Conservation (phyloP, 92 coral and sea anemone species). For the Actinostola sp. region DNA sequence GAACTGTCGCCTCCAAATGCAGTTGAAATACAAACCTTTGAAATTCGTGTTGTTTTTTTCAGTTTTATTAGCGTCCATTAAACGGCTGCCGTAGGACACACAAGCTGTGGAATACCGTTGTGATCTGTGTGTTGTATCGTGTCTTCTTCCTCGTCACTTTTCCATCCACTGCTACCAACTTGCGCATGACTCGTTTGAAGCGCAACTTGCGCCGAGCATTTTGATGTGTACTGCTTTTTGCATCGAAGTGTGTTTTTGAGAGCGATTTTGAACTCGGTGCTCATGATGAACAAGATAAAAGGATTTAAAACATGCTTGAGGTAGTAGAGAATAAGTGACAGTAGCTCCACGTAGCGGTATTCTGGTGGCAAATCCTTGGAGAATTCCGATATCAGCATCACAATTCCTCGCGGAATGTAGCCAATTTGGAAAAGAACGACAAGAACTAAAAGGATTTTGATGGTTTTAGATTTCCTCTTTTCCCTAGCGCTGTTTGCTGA, state of each 20-base stretch:
- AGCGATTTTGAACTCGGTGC: slow-evolving; percentile 48
- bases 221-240: not conserved
- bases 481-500: slow-evolving; percentile 23
- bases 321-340: slow-evolving; percentile 46
- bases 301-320: slow-evolving; percentile 64
- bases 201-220: not conserved
- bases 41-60: no score
- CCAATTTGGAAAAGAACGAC: slow-evolving; percentile 57
- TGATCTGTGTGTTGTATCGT: not conserved
- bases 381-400: slow-evolving; percentile 56
- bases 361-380: slow-evolving; percentile 4
- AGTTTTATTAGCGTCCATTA: no score
- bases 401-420: slow-evolving; percentile 54
- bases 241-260: slow-evolving; percentile 2
- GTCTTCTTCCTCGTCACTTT: not conserved
- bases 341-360: slow-evolving; percentile 19
- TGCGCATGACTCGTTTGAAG: not conserved
- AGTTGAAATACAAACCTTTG: no score
- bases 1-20: no score
- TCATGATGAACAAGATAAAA: slow-evolving; percentile 51
- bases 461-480: slow-evolving; percentile 45
- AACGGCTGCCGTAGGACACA: no score
- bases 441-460: slow-evolving; percentile 47
- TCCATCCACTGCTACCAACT: not conserved
- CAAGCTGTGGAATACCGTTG: no score